Evolutionary conservation across 2,113 vertebrate species (phyloP), one percentile per base, ranked within the genome.

Genomic region (Clinocottus analis): DNA sequence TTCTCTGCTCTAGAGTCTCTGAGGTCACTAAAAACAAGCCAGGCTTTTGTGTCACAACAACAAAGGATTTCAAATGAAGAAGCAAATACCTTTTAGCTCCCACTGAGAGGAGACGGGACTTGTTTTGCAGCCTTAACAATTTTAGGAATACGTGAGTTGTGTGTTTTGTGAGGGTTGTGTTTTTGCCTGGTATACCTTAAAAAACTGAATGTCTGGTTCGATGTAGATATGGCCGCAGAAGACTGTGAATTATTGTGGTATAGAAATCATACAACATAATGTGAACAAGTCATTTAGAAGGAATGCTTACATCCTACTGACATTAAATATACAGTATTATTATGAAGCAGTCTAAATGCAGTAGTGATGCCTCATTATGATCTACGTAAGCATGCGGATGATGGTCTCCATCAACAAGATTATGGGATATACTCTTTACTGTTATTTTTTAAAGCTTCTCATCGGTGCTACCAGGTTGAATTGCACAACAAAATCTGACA

Each of bases 11-110:
- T 65, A 79, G 61, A 83, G 77, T 86, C 83, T 88, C 76, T 12
- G 37, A 80, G 84, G 82, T 80, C 78, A 68, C 77, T 79, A 67
- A 85, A 90, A 87, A 90, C 85, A 84, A 89, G 75, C 77, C 69
- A 4, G 66, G 66, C 72, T 77, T 85, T 67, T 77, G 80, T 83
- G 80, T 59, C 77, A 81, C 80, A 86, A 85, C 88, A 89, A 86
- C 82, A 87, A 70, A 83, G 75, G 75, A 67, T 81, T 89, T 84
- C 63, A 80, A 81, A 85, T 67, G 49, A 85, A 72, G 63, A 53
- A 62, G 35, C 49, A 76, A 55, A 87, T 72, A 77, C 68, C 35
- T 82, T 88, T 82, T 55, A 84, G 73, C 64, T 77, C 41, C 51
- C 12, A 67, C 39, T 74, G 71, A 72, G 63, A 76, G 19, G 43